Evolutionary conservation across 2,888 invertebrate genomes (phyloP), one percentile per base, ranked within the genome.

Genomic region (Petrophora chlorosata): DNA sequence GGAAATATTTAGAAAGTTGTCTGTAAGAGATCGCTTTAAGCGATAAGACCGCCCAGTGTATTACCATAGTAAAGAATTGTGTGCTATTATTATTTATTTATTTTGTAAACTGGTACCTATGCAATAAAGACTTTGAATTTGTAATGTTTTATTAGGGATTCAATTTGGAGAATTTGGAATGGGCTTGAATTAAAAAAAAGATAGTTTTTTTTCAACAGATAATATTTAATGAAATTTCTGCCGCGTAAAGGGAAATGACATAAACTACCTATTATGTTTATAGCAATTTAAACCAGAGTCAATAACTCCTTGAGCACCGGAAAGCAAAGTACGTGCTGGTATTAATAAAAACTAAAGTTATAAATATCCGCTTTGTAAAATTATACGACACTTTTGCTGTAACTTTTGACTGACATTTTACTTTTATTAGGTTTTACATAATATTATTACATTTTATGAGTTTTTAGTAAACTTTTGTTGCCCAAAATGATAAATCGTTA

Each of bases 241-340:
- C 4, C 28, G 19, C 43, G 14, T 39, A 38, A 32, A 47, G 17
- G 50, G 53, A 57, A 57, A 40, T 51, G 40, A 36, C 47, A 32
- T 19, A 33, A 46, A n/a, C n/a, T n/a, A n/a, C n/a, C 40, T 22
- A 53, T 56, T 35, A 43, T 28, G 43, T 17, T 51, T 49, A 41
- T 41, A 52, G 40, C 44, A 49, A 54, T 54, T 49, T 52, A 47
- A 46, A 32, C 25, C 43, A 43, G 33, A 44, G 49, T 47, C 54
- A 47, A 57, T 57, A 52, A 49, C 45, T 48, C 44, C 22, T 46
- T 36, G 36, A 19, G 14, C 43, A 54, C 57, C 51, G 57, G 57
- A 57, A 57, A 44, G 43, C 49, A 32, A 30, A 38, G 26, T 43
- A 54, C 54, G 57, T 54, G 57, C 25, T 34, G 22, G 46, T 29